Base-by-base conservation (phyloP, 2,888 invertebrate species). In the Lomographa bimaculata region DNA sequence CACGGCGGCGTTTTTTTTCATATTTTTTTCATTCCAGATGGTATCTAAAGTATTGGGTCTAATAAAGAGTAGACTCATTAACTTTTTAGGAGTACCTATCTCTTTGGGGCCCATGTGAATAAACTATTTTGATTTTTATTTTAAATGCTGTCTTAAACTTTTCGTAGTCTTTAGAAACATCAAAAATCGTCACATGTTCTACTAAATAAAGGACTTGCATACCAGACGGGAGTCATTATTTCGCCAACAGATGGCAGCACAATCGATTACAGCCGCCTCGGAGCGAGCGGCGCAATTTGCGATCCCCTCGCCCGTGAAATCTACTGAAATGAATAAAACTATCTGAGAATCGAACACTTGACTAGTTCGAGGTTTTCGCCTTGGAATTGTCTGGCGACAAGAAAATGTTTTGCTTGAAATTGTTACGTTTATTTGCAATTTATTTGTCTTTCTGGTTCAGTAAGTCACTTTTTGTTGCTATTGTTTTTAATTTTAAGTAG, bases 241-340 rank as follows among this genome's bases (percentile, higher is more conserved):
- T 82, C 79, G 72, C 83, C 82, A 85, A 81, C 83, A 84, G 86
- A 86, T 85, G 86, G 86, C 82, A 79, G 84, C 76, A 76, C 82
- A 84, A 84, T 85, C 84, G 81, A 84, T 84, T 80, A 77, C 76
- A 68, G 52, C 60, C 71, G 75, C 67, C 64, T 59, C 66, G 67
- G 64, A 79, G 74, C 73, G 76, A 76, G 65, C 75, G 71, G 76
- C 62, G 81, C 86, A 85, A 84, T 86, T 85, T 83, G 83, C 77
- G 80, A 79, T 64, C 66, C 75, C 57, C 65, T 75, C 81, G 75
- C 62, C 78, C 83, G 79, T 82, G 67, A 86, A 85, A 86, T 85
- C 81, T 82, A 84, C 79, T 81, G 79, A 82, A 85, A 84, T 83
- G 85, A 84, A 85, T 85, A 83, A 84, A 85, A 85, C 84, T 85